Base-by-base conservation (phyloP, 2,113 vertebrate species). In the Desmodus rotundus region DNA sequence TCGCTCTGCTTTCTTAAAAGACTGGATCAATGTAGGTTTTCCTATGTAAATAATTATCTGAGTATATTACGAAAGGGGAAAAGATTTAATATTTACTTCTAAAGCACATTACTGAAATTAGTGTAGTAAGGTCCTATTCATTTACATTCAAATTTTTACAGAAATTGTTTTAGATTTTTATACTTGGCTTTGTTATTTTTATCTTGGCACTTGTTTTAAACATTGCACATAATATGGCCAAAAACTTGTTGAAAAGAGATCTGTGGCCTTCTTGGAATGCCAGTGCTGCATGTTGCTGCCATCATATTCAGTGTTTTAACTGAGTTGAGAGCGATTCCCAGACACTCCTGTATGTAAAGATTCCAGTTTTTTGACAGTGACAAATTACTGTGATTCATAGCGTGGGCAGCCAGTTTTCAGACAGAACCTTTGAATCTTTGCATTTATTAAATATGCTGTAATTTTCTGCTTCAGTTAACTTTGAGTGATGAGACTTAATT, bases 111-210 rank as follows among this genome's bases (percentile, higher is more conserved):
- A 81, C 74, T 92, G 54, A 83, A 77, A 65, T 81, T 70, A 86
- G 61, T 90, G 67, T 70, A 86, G 76, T 90, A 78, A 47, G 9
- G 26, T 74, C 38, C 56, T 92, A 65, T 0, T 93, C 47, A 82
- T 82, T 90, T 87, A 5, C 16, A 12, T 89, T 77, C 33, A 74
- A 50, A 50, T 73, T 97, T 95, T 93, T 87, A 72, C 1, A 93
- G 61, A 26, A 89, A 77, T 63, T 56, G 2, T 68, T 88, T 89
- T 74, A 45, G 43, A 45, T 93, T 61, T 94, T 96, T 41, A 50
- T 86, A 31, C 19, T 85, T 41, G 17, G 36, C 41, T 94, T 93
- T 94, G 20, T 76, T 68, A n/a, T 38, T 96, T 77, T 7, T 76
- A 63, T 65, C 5, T 61, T 20, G 85, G 2, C 54, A 43, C 33